Evolutionary conservation across 2,797 vertebrate species (phyloP), one percentile per base, ranked within the genome.

Genomic region (Phalloptychus januarius): DNA sequence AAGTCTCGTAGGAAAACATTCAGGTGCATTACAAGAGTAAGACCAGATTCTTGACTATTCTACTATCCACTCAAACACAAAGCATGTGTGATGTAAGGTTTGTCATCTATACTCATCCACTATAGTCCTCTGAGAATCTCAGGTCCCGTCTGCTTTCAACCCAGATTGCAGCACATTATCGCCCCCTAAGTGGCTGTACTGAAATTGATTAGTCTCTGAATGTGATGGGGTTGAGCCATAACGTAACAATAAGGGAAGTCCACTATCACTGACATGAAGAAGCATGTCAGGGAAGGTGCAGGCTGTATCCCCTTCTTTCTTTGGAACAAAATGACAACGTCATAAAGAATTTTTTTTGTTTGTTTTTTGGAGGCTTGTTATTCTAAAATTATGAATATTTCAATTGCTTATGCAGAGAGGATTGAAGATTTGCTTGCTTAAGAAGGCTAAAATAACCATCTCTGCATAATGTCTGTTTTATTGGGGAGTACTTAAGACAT

Each of bases 81-180:
- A 61, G 31, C 6, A 16, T 63, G 31, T 33, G 16, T 20, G 18
- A 8, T 36, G 33, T 63, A 20, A 36, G 2, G 15, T 36, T 63
- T 63, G 18, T 38, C 33, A 36, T 36, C 61, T 20, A 8, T 36
- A 36, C 33, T 7, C 16, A 36, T 16, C 33, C 33, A 1, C 56
- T 58, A 7, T 12, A 16, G 56, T 61, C 28, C 28, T 61, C n/a
- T 56, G 12, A 56, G 11, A 28, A 28, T 56, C 12, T 56, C 5
- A n/a, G 54, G n/a, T 25, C 11, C 28, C 12, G 4, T 28, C 4
- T 28, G 54, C 54, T 56, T 15, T 15, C 28, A 61, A 61, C 56
- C 28, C 56, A 61, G 56, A 61, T 31, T 61, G 56, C 56, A 16
- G 56, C 56, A 61, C n/a, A 61, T 61, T 61, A 61, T 61, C 28